Conservation (phyloP, 2,888 invertebrate species). For the Fragum sueziense region DNA sequence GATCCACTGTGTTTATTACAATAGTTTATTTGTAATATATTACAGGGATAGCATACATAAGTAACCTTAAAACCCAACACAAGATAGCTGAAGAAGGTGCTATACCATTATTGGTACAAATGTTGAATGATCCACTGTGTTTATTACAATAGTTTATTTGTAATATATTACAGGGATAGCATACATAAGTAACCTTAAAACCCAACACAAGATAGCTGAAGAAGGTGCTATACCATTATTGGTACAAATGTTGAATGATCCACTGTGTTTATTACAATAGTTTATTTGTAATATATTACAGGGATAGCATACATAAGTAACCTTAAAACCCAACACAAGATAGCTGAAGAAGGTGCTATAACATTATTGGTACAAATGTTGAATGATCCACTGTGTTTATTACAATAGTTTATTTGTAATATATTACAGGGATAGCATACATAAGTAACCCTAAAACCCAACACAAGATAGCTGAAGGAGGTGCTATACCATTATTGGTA, state of each 20-base stretch:
- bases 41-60: constrained; percentile 80
- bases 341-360: constrained; percentile 76
- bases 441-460: too few species aligned
- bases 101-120: constrained; percentile 76
- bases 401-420: too few species aligned
- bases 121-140: constrained; percentile 74
- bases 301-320: constrained; percentile 69
- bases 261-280: too few species aligned
- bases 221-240: constrained; percentile 79
- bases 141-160: too few species aligned
- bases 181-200: constrained; percentile 78
- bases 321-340: constrained; percentile 73
- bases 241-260: constrained; percentile 74
- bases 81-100: constrained; percentile 81
- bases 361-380: constrained; percentile 76
- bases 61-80: constrained; percentile 78
- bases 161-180: constrained; percentile 78
- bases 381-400: constrained; percentile 71
- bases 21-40: too few species aligned
- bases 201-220: constrained; percentile 79
- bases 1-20: constrained; percentile 73
- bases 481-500: too few species aligned
- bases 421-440: background rate
- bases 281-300: too few species aligned
- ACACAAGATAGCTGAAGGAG: constrained; percentile 65